Evolutionary conservation across 2,797 vertebrate genomes (phyloP), one percentile per base, ranked within the genome.

Genomic region (Saxicola maurus): DNA sequence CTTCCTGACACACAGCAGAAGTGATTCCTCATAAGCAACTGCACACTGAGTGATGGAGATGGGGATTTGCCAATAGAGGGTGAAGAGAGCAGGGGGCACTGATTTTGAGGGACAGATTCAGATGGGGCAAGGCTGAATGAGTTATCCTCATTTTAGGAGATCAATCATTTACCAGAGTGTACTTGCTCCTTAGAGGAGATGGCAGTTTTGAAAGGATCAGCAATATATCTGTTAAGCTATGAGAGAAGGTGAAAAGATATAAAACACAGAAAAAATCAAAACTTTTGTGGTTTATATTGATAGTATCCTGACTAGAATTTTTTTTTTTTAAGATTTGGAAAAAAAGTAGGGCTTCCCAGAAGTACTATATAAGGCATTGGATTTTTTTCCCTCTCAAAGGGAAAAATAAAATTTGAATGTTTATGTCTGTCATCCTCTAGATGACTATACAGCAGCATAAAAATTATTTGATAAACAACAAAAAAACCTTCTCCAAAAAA

Each of bases 401-500:
- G 17, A 67, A 75, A 75, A 87, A 6, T 28, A 53, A 67, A 37
- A 82, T 51, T 20, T 61, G 4, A 74, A 52, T 71, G 3, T 20
- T 76, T 62, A 42, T 48, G 4, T 72, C 27, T 51, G 16, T 17
- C 31, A 3, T 64, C 6, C 2, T 56, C 25, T 52, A 24, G n/a
- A 52, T 71, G 12, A 68, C 13, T 40, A 8, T 13, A 60, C 2
- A 60, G 25, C 16, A 61, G 8, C 13, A 30, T 53, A 56, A 86
- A 68, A 75, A 42, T 21, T 48, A 25, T 62, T 69, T 73, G 28
- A 48, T 9, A 59, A 80, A 18, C 2, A 72, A 87, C 11, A 38
- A 49, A 55, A 35, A 49, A 13, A 5, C 1, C 8, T 0, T 9
- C 28, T 11, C 7, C 9, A 11, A 7, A 30, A 30, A 25, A 55